Conservation (phyloP, 2,113 vertebrate species). For the Forbesichthys papilliferus region DNA sequence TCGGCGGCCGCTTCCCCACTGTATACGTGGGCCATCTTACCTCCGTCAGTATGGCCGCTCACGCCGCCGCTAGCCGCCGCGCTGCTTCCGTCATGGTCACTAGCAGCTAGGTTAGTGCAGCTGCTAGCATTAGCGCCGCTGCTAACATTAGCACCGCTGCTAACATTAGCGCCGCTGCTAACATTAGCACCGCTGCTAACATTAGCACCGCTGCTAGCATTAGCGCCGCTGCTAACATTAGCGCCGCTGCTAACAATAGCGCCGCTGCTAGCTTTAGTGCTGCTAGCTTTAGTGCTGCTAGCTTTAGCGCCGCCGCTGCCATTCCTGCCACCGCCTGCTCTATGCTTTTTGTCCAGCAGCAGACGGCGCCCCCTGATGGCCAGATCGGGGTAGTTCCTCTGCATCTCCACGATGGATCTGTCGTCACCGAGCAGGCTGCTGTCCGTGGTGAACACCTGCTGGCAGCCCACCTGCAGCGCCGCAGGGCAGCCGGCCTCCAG, state of each 20-base stretch:
- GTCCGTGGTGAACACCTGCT: neutral
- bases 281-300: no score
- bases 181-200: neutral
- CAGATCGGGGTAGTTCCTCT: slow-evolving; percentile 79
- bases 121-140: neutral
- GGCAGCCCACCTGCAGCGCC: slow-evolving; percentile 6
- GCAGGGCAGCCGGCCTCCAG: slow-evolving; percentile 2
- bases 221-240: neutral
- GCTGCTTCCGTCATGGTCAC: neutral
- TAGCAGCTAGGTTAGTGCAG: neutral
- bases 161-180: neutral
- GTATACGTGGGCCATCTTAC: no score
- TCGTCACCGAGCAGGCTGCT: slow-evolving; percentile 34
- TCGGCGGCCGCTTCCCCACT: no score
- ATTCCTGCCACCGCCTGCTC: slow-evolving; percentile 35
- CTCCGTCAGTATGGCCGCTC: neutral
- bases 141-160: neutral
- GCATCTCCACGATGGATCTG: slow-evolving; percentile 72
- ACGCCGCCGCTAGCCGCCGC: neutral
- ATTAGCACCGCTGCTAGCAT: neutral
- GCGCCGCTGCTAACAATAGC: no score
- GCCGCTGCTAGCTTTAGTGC: neutral
- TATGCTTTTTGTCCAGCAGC: slow-evolving; percentile 26
- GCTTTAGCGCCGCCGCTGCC: neutral
- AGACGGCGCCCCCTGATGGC: slow-evolving; percentile 69